Base-by-base conservation (phyloP, 1,140 invertebrate species). In the Coenobita brevimanus region DNA sequence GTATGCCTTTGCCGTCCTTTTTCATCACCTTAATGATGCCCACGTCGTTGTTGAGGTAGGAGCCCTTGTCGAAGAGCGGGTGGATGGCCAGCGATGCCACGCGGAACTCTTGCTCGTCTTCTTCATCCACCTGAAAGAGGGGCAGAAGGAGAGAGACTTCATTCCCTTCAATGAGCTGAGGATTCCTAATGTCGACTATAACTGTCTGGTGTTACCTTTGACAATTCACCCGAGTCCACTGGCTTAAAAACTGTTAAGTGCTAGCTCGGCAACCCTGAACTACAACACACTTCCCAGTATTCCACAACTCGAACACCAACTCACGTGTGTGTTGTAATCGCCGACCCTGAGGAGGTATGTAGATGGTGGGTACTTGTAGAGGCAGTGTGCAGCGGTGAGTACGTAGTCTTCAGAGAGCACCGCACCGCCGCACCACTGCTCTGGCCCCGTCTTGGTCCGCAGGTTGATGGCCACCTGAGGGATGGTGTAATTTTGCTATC, bases 371-470 rank as follows among this genome's bases (percentile, higher is more conserved):
- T 95, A 95, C 4, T 95, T 95, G 86, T 94, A 92, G 15, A 97
- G 92, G 91, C 96, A 97, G 92, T 97, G 96, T 0, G 96, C 96
- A 0, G 96, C 96, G n/a, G 96, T 96, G 3, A 97, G 92, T 6
- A 97, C 93, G 91, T 96, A 95, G 60, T 94, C 92, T 41, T 95
- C 93, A 15, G 94, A 94, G 38, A 97, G 93, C 1, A 97, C 93
- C 2, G 96, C 95, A 0, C 95, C 96, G 0, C 96, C 96, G 91
- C 96, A 97, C 95, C 95, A 96, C 92, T 97, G 96, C 60, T 92
- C 73, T 3, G 92, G 89, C 46, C 91, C 94, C 1, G 94, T 93
- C 64, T 94, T 93, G 21, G 93, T 94, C 76, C 94, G 93, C 1
- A 95, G 93, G 79, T 95, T 92, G 73, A 97, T 93, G 64, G 95